Base-by-base conservation (phyloP, 2,113 vertebrate species). In the Thamnaconus septentrionalis region DNA sequence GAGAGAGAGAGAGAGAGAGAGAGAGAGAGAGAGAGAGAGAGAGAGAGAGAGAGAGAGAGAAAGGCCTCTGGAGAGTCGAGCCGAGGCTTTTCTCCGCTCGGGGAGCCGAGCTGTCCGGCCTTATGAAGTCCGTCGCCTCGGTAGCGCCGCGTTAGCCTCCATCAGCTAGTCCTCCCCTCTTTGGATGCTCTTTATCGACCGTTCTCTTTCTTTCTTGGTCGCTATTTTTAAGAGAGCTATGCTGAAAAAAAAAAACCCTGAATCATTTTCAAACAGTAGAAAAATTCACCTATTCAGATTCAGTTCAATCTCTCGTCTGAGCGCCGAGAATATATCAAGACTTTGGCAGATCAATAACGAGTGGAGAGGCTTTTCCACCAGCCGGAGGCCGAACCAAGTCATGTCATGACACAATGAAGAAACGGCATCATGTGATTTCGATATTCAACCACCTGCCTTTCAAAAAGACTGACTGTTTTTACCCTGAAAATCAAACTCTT, bases 71-170 rank as follows among this genome's bases (percentile, higher is more conserved):
- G 74, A 71, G 78, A 84, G 71, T 71, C 47, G 60, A 71, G 80
- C 71, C 78, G 62, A 79, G 71, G 72, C 72, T 72, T 75, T 81
- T 80, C 80, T 66, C 64, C 56, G 69, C 62, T 78, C 78, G 49
- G 62, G 73, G 76, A 67, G 57, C 66, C 3, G 18, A 71, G 65
- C 67, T 81, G 81, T 78, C 73, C 75, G 66, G 47, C 59, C 40
- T 79, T 73, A 73, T 68, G 64, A 75, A 69, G 61, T 73, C 69
- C 47, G 11, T 50, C 57, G 62, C 49, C 61, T 69, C 61, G 6
- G 65, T n/a, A 68, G 66, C 31, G 66, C 60, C 69, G 69, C 68
- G 62, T 61, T 79, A 87, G 60, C 70, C 7, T 53, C 73, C 74
- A 71, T 69, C 70, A 75, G 66, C 60, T 76, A 61, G 49, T 59